Evolutionary conservation across 2,113 vertebrate genomes (phyloP), one percentile per base, ranked within the genome.

Genomic region (Hydropotes inermis): DNA sequence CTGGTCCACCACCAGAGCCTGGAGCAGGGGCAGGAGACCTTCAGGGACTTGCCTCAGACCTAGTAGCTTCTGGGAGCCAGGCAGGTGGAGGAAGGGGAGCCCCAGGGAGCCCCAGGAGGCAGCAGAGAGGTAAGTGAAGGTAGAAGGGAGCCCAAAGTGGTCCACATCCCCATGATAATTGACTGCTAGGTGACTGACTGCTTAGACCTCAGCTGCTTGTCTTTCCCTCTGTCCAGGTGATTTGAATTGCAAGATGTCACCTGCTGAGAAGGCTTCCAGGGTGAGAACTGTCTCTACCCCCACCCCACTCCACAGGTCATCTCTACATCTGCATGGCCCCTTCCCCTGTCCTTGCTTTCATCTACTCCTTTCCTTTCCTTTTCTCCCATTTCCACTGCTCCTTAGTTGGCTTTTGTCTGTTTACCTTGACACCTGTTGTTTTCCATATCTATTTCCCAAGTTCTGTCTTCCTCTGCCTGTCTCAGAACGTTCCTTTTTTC

Each of bases 111-210:
- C 86, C 60, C 16, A 36, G n/a, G 58, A 94, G 61, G 86, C 95
- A 93, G 79, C 88, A 50, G 36, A 97, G 96, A 96, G 96, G 97
- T 97, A 86, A 97, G 96, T 87, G 39, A 94, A 70, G 50, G 86
- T 14, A 54, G 43, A n/a, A 13, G 67, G 54, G 33, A 85, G 14
- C 78, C 79, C 74, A 25, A 15, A 28, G 13, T 87, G 45, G 12
- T 57, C 17, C 76, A 39, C 1, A 52, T n/a, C 12, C 61, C 12
- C 82, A 15, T 60, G 23, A 33, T 81, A 55, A 27, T 67, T 81
- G 58, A 1, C 6, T 15, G 54, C 70, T 84, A 33, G 60, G 55
- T 61, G 60, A 33, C 11, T 13, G 12, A 13, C 64, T 82, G 28
- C 93, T 28, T 28, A 45, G 10, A 87, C 39, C 70, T 96, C 55